Evolutionary conservation across 2,888 invertebrate genomes (phyloP).

Genomic region (Serrognathus titanus): DNA sequence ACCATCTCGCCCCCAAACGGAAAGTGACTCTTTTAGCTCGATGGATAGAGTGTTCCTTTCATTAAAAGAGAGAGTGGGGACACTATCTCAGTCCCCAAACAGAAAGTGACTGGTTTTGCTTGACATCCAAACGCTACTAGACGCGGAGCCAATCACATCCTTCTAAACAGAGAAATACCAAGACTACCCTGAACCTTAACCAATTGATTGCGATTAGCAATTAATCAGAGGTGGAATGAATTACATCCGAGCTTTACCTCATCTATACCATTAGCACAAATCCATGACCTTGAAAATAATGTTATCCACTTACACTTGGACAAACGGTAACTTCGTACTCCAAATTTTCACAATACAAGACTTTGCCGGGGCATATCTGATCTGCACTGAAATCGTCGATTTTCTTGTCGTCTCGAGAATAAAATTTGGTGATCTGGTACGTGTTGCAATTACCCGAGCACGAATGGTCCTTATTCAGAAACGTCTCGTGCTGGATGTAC

Average conservation of each 20-base stretch:
- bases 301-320: constrained; percentile 25
- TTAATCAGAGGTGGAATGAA: too few relatives aligned
- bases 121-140: background rate
- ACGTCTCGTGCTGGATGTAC: constrained; percentile 79
- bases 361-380: background rate
- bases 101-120: background rate
- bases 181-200: too few relatives aligned
- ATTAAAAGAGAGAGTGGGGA: too few relatives aligned
- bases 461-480: constrained; percentile 64
- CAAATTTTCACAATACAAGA: constrained; percentile 27
- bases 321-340: constrained; percentile 48
- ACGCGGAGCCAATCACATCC: too few relatives aligned
- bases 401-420: background rate
- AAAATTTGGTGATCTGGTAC: background rate
- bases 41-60: too few relatives aligned
- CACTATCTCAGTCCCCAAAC: background rate
- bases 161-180: too few relatives aligned
- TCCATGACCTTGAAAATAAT: background rate
- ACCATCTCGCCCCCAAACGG: background rate
- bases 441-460: constrained; percentile 57
- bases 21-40: background rate
- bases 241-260: too few relatives aligned
- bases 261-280: too few relatives aligned
- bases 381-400: background rate
- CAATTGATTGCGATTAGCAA: too few relatives aligned